A percentile compares a stretch with the other conserved stretches of the same genome.
phyloP scores from a whole-genome alignment of 2,888 invertebrate genomes.

The Villa cingulata region DNA sequence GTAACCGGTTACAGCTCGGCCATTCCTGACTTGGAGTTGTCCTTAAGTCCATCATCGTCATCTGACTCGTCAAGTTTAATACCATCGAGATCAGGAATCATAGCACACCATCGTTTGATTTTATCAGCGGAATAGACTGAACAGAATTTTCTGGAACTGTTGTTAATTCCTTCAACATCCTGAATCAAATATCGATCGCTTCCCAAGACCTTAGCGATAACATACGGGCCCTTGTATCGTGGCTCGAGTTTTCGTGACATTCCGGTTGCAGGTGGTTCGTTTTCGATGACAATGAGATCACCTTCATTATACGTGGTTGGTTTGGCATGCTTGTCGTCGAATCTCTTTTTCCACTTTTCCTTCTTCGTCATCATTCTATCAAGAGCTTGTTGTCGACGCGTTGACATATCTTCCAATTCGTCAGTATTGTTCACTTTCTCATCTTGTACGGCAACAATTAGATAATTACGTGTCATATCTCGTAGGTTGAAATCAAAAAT shows the following conservation, averaged over 20 bases:
- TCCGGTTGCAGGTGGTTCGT: constrained; percentile 10
- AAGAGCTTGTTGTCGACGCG: not conserved
- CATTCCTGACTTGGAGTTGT: constrained; percentile 3
- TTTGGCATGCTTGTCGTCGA: constrained; percentile 10
- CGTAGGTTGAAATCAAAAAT: constrained; percentile 12
- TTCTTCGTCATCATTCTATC: constrained; percentile 11
- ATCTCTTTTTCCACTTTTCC: constrained; percentile 14
- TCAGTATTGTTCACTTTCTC: not conserved
- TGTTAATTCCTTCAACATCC: constrained; percentile 15
- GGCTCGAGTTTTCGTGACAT: constrained; percentile 16
- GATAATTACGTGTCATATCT: constrained; percentile 8
- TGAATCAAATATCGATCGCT: constrained; percentile 17
- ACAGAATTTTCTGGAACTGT: constrained; percentile 14
- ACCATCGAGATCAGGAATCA: constrained; percentile 3
- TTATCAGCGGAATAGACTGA: too few relatives aligned
- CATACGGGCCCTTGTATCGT: constrained; percentile 16
- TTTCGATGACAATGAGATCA: constrained; percentile 12
- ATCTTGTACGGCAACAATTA: constrained; percentile 5
- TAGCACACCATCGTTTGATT: constrained; percentile 14
- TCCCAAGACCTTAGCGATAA: constrained; percentile 12
- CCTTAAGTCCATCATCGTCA: not conserved
- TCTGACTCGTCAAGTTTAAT: not conserved
- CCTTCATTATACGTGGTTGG: not conserved
- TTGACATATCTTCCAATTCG: not conserved
- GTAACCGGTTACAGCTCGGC: constrained; percentile 4